Evolutionary conservation across 2,113 vertebrate species (phyloP).

Genomic region (Rousettus leschenaultii): DNA sequence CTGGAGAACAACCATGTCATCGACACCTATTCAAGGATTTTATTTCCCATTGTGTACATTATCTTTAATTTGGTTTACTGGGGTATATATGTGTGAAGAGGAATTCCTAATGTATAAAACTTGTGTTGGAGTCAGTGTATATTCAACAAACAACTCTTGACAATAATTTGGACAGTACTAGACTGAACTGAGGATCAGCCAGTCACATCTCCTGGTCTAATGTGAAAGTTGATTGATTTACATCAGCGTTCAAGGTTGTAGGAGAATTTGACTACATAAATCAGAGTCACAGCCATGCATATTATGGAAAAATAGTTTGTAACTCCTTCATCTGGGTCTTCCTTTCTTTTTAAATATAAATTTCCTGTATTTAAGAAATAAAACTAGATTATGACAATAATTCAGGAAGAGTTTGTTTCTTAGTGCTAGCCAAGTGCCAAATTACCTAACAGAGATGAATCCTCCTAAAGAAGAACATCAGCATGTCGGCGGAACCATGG

Average conservation of each 20-base stretch:
- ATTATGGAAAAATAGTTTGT: neutral
- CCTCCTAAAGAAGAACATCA: neutral
- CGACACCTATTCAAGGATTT: slow-evolving; percentile 92
- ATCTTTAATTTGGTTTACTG: slow-evolving; percentile 95
- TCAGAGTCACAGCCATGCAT: neutral
- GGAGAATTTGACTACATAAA: neutral
- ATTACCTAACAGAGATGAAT: neutral
- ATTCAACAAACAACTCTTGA: neutral
- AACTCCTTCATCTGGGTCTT: neutral
- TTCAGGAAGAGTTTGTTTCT: neutral
- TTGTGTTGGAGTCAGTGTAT: neutral
- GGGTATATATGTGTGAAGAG: slow-evolving; percentile 89
- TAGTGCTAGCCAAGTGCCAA: neutral
- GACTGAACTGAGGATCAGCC: neutral
- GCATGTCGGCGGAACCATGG: too few species aligned
- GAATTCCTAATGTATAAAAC: neutral
- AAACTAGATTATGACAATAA: neutral
- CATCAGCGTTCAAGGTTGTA: neutral
- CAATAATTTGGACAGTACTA: neutral
- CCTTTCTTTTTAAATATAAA: neutral
- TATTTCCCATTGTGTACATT: slow-evolving; percentile 92
- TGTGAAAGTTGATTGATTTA: neutral
- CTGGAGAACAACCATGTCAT: slow-evolving; percentile 93
- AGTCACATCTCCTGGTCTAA: neutral
- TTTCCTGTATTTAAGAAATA: neutral